These are phyloP conservation scores for Rhabdomys pumilio DNA, from an alignment of 2,797 vertebrate species.

Conservation along the genomic window DNA sequence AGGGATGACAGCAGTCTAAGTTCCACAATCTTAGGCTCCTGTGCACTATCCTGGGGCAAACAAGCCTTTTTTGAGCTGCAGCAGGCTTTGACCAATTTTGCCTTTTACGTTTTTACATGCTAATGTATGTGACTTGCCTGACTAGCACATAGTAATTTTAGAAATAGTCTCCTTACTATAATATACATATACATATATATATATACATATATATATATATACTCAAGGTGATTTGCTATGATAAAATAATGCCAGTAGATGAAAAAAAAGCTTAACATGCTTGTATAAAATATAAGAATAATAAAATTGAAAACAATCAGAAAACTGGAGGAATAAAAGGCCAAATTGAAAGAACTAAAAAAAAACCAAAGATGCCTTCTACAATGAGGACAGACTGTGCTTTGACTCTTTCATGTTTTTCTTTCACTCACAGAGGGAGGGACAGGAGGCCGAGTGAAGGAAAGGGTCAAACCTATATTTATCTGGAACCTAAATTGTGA, in stretches of 20 bases:
- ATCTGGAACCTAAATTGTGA: not conserved
- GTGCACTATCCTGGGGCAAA: not conserved
- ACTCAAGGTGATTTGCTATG: constrained; percentile 22
- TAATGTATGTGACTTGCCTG: not conserved
- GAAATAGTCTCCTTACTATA: constrained; percentile 28
- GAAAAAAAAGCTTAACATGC: constrained; percentile 54
- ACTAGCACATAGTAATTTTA: not conserved
- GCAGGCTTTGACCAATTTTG: constrained; percentile 6
- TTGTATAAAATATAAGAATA: constrained; percentile 60
- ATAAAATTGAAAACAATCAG: constrained; percentile 67
- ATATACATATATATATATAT: not conserved
- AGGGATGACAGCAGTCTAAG: constrained; percentile 38
- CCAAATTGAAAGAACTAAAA: not conserved
- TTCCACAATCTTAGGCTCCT: constrained; percentile 40
- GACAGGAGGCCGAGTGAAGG: constrained; percentile 84
- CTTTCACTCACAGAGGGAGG: constrained; percentile 84
- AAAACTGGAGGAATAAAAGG: constrained; percentile 46
- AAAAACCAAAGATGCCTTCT: not conserved
- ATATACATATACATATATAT: not conserved
- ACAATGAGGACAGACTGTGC: not conserved
- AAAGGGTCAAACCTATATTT: constrained; percentile 72
- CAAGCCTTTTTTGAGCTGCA: not conserved
- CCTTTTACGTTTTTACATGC: not conserved
- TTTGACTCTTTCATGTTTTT: constrained; percentile 79
- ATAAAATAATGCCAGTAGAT: constrained; percentile 34